Percentiles rank a stretch among this genome's conserved stretches.
Evolutionary conservation across 2,113 vertebrate species (phyloP).

Genomic region (Gymnogyps californianus): DNA sequence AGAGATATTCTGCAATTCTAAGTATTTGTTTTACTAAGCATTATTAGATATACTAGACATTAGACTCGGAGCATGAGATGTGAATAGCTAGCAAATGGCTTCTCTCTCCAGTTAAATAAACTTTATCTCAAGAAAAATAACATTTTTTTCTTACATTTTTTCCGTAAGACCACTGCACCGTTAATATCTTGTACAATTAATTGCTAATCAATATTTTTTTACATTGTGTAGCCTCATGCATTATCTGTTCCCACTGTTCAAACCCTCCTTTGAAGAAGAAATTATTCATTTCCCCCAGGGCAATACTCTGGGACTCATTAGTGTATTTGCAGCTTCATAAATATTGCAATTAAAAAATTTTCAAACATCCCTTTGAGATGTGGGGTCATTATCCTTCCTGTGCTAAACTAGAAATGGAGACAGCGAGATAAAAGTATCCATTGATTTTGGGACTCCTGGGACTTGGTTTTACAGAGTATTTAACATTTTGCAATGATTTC

Average conservation of each 20-base stretch:
- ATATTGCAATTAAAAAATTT: neutral
- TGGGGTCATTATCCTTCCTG: neutral
- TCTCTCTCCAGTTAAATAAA: neutral
- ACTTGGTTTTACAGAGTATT: neutral
- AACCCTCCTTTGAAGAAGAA: neutral
- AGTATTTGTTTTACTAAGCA: neutral
- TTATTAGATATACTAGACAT: neutral
- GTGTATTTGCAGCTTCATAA: neutral
- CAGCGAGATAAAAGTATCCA: neutral
- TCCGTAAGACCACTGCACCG: neutral
- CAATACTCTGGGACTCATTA: neutral
- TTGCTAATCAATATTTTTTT: neutral
- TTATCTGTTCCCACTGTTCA: neutral
- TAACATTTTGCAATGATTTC: neutral
- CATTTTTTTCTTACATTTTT: neutral
- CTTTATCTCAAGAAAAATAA: neutral
- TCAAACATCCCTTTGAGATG: neutral
- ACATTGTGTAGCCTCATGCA: neutral
- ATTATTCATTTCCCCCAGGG: neutral
- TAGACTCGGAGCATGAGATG: neutral
- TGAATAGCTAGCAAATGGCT: neutral
- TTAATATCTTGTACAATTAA: neutral
- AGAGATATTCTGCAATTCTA: neutral
- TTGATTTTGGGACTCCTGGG: neutral
- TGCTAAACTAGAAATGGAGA: neutral